Evolutionary conservation across 2,113 vertebrate genomes (phyloP).

Genomic region (Anseranas semipalmata): DNA sequence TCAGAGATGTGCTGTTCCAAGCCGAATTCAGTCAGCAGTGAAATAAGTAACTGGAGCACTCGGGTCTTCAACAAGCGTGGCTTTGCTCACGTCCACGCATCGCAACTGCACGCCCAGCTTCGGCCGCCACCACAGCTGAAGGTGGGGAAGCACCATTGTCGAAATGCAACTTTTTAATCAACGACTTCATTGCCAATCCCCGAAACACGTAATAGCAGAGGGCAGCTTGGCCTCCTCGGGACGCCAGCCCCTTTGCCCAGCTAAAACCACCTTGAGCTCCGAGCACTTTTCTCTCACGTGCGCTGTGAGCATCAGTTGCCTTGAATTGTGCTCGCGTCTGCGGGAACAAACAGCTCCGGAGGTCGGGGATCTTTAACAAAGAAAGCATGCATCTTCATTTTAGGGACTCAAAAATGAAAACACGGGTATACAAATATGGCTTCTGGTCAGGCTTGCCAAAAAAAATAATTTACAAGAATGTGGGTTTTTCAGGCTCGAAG

Average conservation of each 20-base stretch:
- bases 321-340: background rate
- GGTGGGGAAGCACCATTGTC: background rate
- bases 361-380: background rate
- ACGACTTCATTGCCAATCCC: background rate
- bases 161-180: background rate
- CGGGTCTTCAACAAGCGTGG: background rate
- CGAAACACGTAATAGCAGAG: accelerated
- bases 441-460: background rate
- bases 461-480: background rate
- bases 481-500: background rate
- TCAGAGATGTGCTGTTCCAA: background rate
- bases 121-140: background rate
- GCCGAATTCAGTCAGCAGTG: background rate
- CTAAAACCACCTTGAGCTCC: background rate
- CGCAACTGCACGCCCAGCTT: background rate
- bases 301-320: background rate
- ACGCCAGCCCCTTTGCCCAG: background rate
- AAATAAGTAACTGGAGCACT: background rate
- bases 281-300: background rate
- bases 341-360: background rate
- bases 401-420: background rate
- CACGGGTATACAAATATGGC: background rate
- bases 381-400: background rate
- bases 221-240: background rate
- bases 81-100: background rate